These are phyloP conservation scores for Pipistrellus kuhlii DNA, from an alignment of 2,797 vertebrate species.

Conservation along the genomic window DNA sequence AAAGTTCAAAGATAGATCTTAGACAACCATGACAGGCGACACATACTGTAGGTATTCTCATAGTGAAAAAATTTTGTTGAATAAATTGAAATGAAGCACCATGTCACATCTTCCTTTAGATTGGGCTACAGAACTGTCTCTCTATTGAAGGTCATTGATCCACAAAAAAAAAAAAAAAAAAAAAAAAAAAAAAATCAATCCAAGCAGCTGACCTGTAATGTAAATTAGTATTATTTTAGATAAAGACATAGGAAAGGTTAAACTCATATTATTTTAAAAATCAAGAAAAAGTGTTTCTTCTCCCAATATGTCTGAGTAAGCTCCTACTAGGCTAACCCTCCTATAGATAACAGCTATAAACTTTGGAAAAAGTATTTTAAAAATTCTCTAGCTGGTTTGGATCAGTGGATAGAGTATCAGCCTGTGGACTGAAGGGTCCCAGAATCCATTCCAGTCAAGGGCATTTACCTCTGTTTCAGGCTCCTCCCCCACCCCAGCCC, in stretches of 20 bases:
- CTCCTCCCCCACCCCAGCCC: too few relatives aligned
- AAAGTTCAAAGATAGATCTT: slow-evolving; percentile 61
- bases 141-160: slow-evolving; percentile 67
- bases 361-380: background rate
- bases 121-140: slow-evolving; percentile 35
- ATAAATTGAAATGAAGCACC: slow-evolving; percentile 66
- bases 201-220: slow-evolving; percentile 53
- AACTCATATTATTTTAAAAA: slow-evolving; percentile 58
- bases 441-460: too few relatives aligned
- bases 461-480: too few relatives aligned
- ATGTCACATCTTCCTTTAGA: slow-evolving; percentile 49
- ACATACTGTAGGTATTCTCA: slow-evolving; percentile 27
- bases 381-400: too few relatives aligned
- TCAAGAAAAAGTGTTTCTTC: slow-evolving; percentile 31
- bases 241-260: slow-evolving; percentile 46
- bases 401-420: too few relatives aligned
- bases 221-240: slow-evolving; percentile 74
- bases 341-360: slow-evolving; percentile 21
- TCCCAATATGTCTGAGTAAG: slow-evolving; percentile 8
- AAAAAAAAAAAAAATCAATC: slow-evolving; percentile 31
- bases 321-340: background rate
- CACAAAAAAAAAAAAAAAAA: too few relatives aligned
- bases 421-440: too few relatives aligned
- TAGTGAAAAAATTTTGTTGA: slow-evolving; percentile 58
- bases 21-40: slow-evolving; percentile 24